Base-by-base conservation (phyloP, 2,113 vertebrate genomes). In the Eleginops maclovinus region DNA sequence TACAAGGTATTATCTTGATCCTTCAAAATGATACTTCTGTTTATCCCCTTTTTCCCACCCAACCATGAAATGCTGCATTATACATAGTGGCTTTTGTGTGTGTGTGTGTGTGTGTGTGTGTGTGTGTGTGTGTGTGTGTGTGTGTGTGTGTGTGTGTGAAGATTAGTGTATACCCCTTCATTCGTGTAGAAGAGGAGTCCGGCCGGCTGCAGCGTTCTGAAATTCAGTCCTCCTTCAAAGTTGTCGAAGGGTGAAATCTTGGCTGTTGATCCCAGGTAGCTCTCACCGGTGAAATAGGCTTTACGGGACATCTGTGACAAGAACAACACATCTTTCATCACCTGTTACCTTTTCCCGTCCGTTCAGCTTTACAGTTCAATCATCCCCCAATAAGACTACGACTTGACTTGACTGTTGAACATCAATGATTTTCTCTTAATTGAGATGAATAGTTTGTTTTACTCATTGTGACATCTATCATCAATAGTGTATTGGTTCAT, bases 221-320 rank as follows among this genome's bases (percentile, higher is more conserved):
- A 99, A 93, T 95, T 98, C 81, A 99, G 95, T 31, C 98, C 98
- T 82, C 96, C 97, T 92, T 99, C 98, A 55, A 99, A 99, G 15
- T 85, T 94, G 75, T 93, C 89, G 19, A 98, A 96, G 44, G 96
- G 95, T 17, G 96, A 95, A 40, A 95, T 91, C 94, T 96, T 98
- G 60, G 96, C 97, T 50, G 89, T 95, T 50, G 98, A 98, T 62
- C 95, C 90, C 84, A 99, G 94, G 90, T 95, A 99, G 80, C 97
- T 93, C n/a, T 96, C 93, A 12, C 98, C 98, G 64, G 89, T 96
- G 93, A 99, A 99, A 91, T 97, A 98, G 0, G 96, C 98, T 87
- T 95, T 95, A 11, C 95, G 97, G 53, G 98, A 99, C 94, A 98
- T 96, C 98, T 99, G 92, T 43, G 9, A 81, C 10, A 68, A 51